These are phyloP conservation scores for Sebastes cheni DNA, from an alignment of 2,797 vertebrate species.

Conservation along the genomic window DNA sequence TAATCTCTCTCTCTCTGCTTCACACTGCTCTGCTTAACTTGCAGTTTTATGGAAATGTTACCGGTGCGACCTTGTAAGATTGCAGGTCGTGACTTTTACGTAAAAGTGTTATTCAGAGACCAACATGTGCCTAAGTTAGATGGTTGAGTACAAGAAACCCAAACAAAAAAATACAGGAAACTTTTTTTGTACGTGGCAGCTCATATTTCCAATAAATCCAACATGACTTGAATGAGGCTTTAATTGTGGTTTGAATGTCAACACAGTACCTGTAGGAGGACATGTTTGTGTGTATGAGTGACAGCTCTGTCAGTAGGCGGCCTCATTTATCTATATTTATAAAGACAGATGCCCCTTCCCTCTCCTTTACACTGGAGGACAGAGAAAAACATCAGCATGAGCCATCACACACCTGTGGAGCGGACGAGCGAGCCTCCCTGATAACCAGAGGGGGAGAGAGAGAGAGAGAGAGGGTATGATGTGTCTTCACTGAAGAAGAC, in stretches of 20 bases:
- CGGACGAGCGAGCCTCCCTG: not conserved
- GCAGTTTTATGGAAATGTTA: not conserved
- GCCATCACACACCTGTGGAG: constrained; percentile 5
- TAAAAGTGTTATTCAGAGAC: not conserved
- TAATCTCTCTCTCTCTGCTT: not conserved
- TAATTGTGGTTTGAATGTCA: constrained; percentile 5
- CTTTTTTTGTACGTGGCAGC: not conserved
- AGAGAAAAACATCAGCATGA: constrained; percentile 8
- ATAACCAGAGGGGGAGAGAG: not conserved
- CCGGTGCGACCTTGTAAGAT: not conserved
- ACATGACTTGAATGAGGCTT: not conserved
- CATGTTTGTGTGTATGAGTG: not conserved
- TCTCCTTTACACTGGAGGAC: not conserved
- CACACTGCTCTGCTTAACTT: not conserved
- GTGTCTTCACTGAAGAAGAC: not conserved
- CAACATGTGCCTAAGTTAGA: not conserved
- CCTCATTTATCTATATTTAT: constrained; percentile 15
- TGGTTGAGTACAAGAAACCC: not conserved
- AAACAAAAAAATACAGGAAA: not conserved
- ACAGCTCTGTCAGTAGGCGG: constrained; percentile 14
- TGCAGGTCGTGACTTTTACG: not conserved
- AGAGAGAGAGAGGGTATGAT: not conserved
- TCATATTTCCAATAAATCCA: not conserved
- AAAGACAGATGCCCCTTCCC: not conserved
- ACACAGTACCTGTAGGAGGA: not conserved